These are phyloP conservation scores for Cassiopea andromeda DNA, from an alignment of 30 jellyfish, hydroid and myxozoan genomes.

Conservation along the genomic window DNA sequence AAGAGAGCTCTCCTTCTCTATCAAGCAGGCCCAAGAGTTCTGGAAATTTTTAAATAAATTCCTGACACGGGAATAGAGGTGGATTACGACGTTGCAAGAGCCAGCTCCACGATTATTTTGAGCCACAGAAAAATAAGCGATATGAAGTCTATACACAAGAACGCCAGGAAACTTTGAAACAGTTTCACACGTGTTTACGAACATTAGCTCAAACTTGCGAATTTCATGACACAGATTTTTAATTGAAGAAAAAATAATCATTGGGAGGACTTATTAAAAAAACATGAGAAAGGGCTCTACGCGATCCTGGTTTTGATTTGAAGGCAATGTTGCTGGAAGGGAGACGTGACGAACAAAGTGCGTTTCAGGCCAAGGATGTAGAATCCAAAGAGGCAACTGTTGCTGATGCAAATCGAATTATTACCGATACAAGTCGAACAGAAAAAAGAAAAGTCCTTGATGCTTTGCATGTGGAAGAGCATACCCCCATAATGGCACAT, in stretches of 20 bases:
- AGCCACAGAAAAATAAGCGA: not conserved
- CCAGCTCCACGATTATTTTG: not conserved
- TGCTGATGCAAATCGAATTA: too few species aligned
- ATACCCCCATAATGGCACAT: slow-evolving; percentile 19
- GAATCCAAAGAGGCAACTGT: slow-evolving; percentile 20
- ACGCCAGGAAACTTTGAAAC: slow-evolving; percentile 1
- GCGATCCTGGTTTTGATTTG: not conserved
- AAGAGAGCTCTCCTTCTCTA: too few species aligned
- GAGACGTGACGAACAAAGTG: slow-evolving; percentile 14
- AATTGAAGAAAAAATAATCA: slow-evolving; percentile 21
- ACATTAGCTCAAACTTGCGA: slow-evolving; percentile 32
- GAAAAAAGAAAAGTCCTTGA: not conserved
- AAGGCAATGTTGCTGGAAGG: slow-evolving; percentile 5
- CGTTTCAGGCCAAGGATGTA: slow-evolving; percentile 32
- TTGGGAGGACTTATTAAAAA: not conserved
- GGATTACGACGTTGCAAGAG: not conserved
- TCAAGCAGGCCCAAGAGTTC: not conserved
- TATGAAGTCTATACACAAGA: not conserved
- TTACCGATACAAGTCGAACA: not conserved
- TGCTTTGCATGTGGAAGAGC: slow-evolving; percentile 10
- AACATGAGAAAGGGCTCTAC: not conserved
- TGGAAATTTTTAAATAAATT: not conserved
- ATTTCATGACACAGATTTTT: slow-evolving; percentile 5
- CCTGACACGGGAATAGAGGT: not conserved
- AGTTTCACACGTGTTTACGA: slow-evolving; percentile 18